Base-by-base conservation (phyloP, 92 coral and sea anemone species). In the Plumapathes pennacea region DNA sequence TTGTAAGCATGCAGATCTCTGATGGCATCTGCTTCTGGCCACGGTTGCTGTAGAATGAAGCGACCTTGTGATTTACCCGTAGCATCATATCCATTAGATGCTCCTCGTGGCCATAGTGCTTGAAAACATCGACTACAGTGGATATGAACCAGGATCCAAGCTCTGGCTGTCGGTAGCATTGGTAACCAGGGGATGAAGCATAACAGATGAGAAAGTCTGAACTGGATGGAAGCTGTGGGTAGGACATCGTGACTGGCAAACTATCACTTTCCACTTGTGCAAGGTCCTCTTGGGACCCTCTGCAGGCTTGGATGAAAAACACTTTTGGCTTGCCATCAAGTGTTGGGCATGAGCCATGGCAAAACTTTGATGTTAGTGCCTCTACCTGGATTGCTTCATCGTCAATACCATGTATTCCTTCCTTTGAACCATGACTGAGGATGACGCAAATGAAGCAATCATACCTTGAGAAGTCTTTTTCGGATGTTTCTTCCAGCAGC, bases 11-110 rank as follows among this genome's bases (percentile, higher is more conserved):
- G 43, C 91, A 83, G 36, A 91, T 59, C 50, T 91, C 89, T 3
- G 82, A 83, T 5, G 97, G 91, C 86, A 91, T 91, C 54, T 91
- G 97, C 45, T 73, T 83, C 6, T 83, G 77, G 5, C 89, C 96
- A 21, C 30, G 29, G 6, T 2, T 26, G 38, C 90, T 82, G 30
- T 30, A 56, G 41, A 38, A 67, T 1, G 28, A 2, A 1, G 97
- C 95, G 0, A 91, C 88, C 27, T 60, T 60, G 28, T 62, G 54
- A 57, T 91, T 91, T 10, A 91, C 96, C 15, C 90, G 67, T 6
- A 82, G 19, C 96, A 91, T 74, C 79, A 91, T 76, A 53, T 91
- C 97, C 97, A 91, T 87, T n/a, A 91, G 40, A 34, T 90, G 97
- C 43, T 73, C 82, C 4, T 26, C 48, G 1, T 52, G 44, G 0